These are phyloP conservation scores for Alouatta palliata DNA, from an alignment of 2,113 vertebrate species.

Conservation along the genomic window DNA sequence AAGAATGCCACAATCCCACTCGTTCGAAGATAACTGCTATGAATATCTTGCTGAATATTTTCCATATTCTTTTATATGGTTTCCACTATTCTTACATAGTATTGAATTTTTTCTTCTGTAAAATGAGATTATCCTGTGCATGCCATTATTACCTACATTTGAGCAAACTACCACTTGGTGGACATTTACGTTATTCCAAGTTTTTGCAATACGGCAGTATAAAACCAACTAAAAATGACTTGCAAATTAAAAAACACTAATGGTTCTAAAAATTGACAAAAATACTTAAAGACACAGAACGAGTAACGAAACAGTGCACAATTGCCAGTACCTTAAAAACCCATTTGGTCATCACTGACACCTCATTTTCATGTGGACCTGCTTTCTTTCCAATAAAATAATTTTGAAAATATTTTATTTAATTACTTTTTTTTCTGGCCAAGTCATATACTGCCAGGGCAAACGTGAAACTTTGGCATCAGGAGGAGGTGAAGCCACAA, in stretches of 20 bases:
- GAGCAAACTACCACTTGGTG: background rate
- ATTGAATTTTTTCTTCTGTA: conserved; percentile 17
- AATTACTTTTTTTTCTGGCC: background rate
- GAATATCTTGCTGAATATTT: background rate
- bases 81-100: conserved; percentile 15
- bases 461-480: background rate
- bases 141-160: conserved; percentile 2
- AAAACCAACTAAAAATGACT: background rate
- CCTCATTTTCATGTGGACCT: background rate
- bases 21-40: background rate
- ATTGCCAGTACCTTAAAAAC: background rate
- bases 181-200: background rate
- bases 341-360: background rate
- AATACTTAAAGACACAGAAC: background rate
- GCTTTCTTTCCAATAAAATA: background rate
- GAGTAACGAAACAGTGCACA: background rate
- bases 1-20: background rate
- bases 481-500: background rate
- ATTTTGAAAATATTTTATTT: background rate
- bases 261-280: conserved; percentile 5
- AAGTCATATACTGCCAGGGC: background rate
- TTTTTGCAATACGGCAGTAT: background rate
- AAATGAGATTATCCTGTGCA: conserved; percentile 9
- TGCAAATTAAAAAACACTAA: background rate
- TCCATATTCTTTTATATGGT: background rate